A percentile compares a stretch with the other conserved stretches of the same genome.
These are phyloP conservation scores for Tachysurus vachellii DNA, from an alignment of 2,113 vertebrate species.

Conservation along the genomic window DNA sequence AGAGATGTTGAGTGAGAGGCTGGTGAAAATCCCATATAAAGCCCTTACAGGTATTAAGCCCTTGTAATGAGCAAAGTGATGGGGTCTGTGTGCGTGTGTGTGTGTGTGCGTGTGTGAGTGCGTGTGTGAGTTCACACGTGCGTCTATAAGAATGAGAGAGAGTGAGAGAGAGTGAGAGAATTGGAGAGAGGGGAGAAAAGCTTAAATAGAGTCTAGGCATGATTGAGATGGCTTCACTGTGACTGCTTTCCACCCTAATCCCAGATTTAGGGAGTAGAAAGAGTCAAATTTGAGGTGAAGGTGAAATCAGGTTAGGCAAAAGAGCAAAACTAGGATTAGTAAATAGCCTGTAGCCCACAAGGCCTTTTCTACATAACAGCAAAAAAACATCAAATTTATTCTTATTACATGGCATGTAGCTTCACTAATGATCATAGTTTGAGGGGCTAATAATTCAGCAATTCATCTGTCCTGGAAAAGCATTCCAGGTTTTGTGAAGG, in stretches of 20 bases:
- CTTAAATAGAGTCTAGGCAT: slow-evolving; percentile 57
- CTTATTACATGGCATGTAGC: slow-evolving; percentile 13
- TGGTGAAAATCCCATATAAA: slow-evolving; percentile 76
- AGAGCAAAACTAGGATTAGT: slow-evolving; percentile 36
- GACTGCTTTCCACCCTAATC: slow-evolving; percentile 71
- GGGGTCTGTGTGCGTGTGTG: slow-evolving; percentile 40
- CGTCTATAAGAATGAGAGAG: slow-evolving; percentile 23
- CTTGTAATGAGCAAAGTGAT: slow-evolving; percentile 74
- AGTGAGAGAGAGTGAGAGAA: slow-evolving; percentile 48
- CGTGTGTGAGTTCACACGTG: slow-evolving; percentile 29
- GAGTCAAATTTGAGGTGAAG: slow-evolving; percentile 64
- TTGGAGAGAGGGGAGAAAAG: slow-evolving; percentile 42
- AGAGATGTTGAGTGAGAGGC: slow-evolving; percentile 69
- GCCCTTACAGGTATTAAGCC: slow-evolving; percentile 71
- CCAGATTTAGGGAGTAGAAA: slow-evolving; percentile 64
- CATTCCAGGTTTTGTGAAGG: slow-evolving; percentile 77
- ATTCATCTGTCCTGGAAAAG: slow-evolving; percentile 52
- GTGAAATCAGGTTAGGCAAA: slow-evolving; percentile 61
- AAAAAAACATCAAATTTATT: background rate
- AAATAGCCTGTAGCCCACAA: slow-evolving; percentile 20
- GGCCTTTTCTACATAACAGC: background rate
- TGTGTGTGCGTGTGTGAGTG: slow-evolving; percentile 29
- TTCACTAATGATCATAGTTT: slow-evolving; percentile 41
- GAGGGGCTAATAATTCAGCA: slow-evolving; percentile 51
- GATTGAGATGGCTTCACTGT: slow-evolving; percentile 65